Conservation (phyloP, 2,797 vertebrate genomes). For the Margarornis squamiger region DNA sequence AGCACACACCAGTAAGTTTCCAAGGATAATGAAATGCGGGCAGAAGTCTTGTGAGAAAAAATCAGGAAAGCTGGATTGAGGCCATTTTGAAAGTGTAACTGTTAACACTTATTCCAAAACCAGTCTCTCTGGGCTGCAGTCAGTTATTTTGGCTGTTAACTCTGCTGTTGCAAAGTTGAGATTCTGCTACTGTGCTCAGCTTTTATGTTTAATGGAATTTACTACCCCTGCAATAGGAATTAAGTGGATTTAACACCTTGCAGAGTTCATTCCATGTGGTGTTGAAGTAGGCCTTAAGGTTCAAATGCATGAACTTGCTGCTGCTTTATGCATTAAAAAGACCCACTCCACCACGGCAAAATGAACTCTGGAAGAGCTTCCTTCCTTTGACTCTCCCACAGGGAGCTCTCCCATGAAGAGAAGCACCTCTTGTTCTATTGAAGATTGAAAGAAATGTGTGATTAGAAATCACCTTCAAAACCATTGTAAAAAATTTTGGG, state of each 20-base stretch:
- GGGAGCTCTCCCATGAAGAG: not conserved
- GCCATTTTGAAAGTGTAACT: constrained; percentile 12
- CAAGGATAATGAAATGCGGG: not conserved
- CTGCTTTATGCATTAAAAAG: not conserved
- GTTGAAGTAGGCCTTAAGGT: not conserved
- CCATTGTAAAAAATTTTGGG: not conserved
- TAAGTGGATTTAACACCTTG: not conserved
- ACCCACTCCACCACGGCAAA: not conserved
- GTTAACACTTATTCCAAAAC: constrained; percentile 11
- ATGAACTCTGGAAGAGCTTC: not conserved
- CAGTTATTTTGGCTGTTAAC: constrained; percentile 15
- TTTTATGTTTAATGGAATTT: constrained; percentile 9
- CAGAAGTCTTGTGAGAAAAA: not conserved
- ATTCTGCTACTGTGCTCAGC: not conserved
- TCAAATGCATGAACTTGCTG: not conserved
- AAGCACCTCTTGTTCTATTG: not conserved
- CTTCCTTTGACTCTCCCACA: not conserved
- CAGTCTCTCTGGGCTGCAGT: constrained; percentile 16
- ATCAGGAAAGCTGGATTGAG: not conserved
- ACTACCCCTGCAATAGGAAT: not conserved
- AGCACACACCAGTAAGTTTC: constrained; percentile 10
- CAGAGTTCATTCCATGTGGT: not conserved
- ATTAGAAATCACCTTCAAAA: not conserved
- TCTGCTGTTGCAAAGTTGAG: not conserved
- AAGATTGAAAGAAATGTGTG: not conserved